These are phyloP conservation scores for Sinotaia quadrata DNA, from an alignment of 2,888 invertebrate species.

Conservation along the genomic window DNA sequence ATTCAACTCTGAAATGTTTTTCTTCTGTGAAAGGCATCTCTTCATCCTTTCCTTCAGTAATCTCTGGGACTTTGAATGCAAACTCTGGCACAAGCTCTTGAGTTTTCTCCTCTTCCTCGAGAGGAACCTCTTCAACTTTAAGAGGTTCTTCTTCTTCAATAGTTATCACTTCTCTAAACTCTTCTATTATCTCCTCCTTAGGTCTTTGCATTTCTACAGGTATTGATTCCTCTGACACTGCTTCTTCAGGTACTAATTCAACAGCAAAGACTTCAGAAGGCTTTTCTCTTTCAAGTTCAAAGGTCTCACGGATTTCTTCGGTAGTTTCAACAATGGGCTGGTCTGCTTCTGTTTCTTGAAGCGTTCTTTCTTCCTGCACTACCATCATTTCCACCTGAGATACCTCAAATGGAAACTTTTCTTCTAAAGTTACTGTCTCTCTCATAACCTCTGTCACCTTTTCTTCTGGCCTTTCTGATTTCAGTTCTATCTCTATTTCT, in stretches of 20 bases:
- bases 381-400: neutral
- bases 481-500: slow-evolving; percentile 16
- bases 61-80: no score
- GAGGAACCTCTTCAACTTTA: slow-evolving; percentile 35
- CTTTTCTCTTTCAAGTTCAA: slow-evolving; percentile 36
- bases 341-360: slow-evolving; percentile 26
- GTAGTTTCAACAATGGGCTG: slow-evolving; percentile 41
- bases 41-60: slow-evolving; percentile 27
- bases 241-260: neutral
- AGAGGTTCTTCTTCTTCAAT: slow-evolving; percentile 30
- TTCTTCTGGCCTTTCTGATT: slow-evolving; percentile 22
- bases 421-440: slow-evolving; percentile 22
- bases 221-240: slow-evolving; percentile 7
- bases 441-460: slow-evolving; percentile 27
- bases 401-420: slow-evolving; percentile 4
- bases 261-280: slow-evolving; percentile 33
- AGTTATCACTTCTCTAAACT: slow-evolving; percentile 39
- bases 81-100: slow-evolving; percentile 24
- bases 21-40: slow-evolving; percentile 32
- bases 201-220: slow-evolving; percentile 12
- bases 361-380: neutral
- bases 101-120: slow-evolving; percentile 23
- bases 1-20: slow-evolving; percentile 31
- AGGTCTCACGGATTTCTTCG: slow-evolving; percentile 35
- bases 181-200: slow-evolving; percentile 40